Conservation (phyloP, 2,888 invertebrate species). For the Plebejus argus region DNA sequence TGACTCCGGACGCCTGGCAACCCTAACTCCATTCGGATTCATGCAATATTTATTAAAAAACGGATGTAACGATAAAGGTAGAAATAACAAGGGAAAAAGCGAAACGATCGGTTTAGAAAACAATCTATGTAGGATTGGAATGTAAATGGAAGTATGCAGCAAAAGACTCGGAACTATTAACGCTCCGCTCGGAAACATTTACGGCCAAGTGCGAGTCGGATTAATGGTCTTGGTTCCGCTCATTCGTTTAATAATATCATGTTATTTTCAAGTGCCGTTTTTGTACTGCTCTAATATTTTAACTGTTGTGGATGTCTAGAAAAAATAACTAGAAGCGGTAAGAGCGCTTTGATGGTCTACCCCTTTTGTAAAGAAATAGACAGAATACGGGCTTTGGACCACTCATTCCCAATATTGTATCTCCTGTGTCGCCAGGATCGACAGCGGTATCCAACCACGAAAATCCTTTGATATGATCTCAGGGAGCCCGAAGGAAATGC, state of each 20-base stretch:
- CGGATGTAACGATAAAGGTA: not conserved
- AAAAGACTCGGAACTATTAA: conserved; percentile 6
- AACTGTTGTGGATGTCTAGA: no score
- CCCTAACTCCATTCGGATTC: not conserved
- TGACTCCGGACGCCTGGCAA: not conserved
- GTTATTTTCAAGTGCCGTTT: no score
- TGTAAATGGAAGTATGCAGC: conserved; percentile 4
- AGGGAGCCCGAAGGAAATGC: no score
- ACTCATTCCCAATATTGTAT: no score
- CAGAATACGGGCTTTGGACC: no score
- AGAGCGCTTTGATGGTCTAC: no score
- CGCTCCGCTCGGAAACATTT: not conserved
- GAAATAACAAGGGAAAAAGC: conserved; percentile 17
- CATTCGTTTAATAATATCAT: not conserved
- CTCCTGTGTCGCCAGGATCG: no score
- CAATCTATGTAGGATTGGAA: conserved; percentile 6
- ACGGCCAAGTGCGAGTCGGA: not conserved
- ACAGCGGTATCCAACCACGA: no score
- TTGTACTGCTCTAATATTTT: no score
- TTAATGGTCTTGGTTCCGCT: not conserved
- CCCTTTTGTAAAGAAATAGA: no score
- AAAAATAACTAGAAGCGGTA: no score
- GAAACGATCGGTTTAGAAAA: conserved; percentile 8
- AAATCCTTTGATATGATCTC: no score
- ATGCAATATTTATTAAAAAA: conserved; percentile 16